Base-by-base conservation (phyloP, 2,113 vertebrate species). In the Notechis scutatus region DNA sequence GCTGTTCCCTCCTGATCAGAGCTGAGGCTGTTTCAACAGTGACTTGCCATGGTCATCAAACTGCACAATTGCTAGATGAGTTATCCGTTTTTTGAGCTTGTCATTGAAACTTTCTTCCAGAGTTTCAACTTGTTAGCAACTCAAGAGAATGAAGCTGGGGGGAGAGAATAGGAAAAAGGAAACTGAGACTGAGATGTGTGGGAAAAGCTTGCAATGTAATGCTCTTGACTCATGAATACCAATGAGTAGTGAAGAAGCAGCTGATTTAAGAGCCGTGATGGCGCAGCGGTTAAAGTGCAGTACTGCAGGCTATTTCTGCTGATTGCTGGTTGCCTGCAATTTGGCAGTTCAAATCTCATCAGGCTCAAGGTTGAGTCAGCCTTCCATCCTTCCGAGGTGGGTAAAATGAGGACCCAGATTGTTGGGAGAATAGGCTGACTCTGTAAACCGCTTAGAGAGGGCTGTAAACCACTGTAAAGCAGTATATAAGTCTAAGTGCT, bases 1-100 rank as follows among this genome's bases (percentile, higher is more conserved):
- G 94, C 85, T 42, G 96, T 96, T 96, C 97, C 95, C 95, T 95
- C 93, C 95, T 97, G 94, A 95, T 97, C 96, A 94, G 92, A 97
- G 97, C 69, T 64, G 92, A 95, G 45, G 55, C 92, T 94, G 81
- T 96, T 96, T 97, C 96, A 96, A 96, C 96, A 91, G 50, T 96
- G 95, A 97, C 96, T 96, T 94, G 95, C 88, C 92, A 23, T 81
- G 93, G 95, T 93, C 94, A 91, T 96, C 95, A 94, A 85, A 86
- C 85, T 94, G 96, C 88, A 85, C 93, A 94, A 94, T 95, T 96
- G 95, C 95, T 88, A 85, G 93, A 93, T 85, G 93, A 50, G 85
- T 94, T 92, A 94, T 45, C 89, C 94, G 1, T 94, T 95, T 23
- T 96, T 96, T 96, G 92, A 96, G 85, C 93, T 96, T 96, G 95